Evolutionary conservation across 2,113 vertebrate species (phyloP).

Genomic region (Megaceryle maxima): DNA sequence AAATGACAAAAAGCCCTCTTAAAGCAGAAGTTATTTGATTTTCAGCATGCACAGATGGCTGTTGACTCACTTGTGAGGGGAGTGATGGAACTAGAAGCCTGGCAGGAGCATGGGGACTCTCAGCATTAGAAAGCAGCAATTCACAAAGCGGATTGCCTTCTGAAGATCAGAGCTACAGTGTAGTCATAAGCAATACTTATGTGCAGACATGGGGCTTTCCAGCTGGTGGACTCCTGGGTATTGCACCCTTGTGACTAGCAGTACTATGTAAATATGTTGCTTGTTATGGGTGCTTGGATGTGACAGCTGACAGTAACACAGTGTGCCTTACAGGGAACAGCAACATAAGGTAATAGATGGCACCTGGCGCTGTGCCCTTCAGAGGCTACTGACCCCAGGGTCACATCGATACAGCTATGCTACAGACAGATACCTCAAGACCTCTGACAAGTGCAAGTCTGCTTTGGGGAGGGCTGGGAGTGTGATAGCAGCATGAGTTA

Average conservation of each 20-base stretch:
- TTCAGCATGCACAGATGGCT: conserved; percentile 51
- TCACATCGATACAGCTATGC: background rate
- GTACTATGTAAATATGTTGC: background rate
- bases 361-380: background rate
- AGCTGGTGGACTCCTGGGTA: background rate
- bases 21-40: conserved; percentile 47
- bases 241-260: background rate
- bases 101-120: background rate
- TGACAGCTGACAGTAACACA: background rate
- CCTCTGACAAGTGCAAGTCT: background rate
- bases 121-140: background rate
- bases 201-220: background rate
- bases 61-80: conserved; percentile 52
- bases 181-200: background rate
- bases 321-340: background rate
- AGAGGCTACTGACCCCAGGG: background rate
- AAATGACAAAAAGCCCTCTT: conserved; percentile 11
- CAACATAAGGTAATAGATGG: background rate
- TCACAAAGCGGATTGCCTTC: background rate
- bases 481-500: background rate
- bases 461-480: background rate
- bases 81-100: conserved; percentile 24
- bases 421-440: background rate
- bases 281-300: background rate
- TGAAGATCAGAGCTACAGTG: background rate